phyloP scores from a whole-genome alignment of 2,888 invertebrate genomes.

The Pterostichus niger region DNA sequence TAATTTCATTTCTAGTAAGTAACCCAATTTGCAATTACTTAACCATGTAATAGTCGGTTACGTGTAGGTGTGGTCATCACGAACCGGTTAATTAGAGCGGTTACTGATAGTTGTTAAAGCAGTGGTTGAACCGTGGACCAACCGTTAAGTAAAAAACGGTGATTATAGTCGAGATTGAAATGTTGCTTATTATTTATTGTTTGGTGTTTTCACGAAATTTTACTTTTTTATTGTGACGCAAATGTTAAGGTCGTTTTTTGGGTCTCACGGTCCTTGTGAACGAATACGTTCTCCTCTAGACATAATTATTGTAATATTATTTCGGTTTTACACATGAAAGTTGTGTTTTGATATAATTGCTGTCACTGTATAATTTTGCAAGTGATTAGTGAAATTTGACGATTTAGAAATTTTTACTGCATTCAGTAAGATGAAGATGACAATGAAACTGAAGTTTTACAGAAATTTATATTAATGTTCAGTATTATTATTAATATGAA shows the following conservation, averaged over 20 bases:
- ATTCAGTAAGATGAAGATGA: neutral
- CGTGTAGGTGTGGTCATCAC: constrained; percentile 10
- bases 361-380: constrained; percentile 27
- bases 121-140: constrained; percentile 6
- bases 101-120: neutral
- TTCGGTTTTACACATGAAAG: constrained; percentile 44
- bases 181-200: constrained; percentile 8
- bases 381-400: constrained; percentile 35
- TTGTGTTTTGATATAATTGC: constrained; percentile 42
- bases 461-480: too few relatives aligned
- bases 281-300: constrained; percentile 22
- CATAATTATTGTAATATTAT: constrained; percentile 29
- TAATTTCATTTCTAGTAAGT: constrained; percentile 3
- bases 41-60: constrained; percentile 10
- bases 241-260: constrained; percentile 53
- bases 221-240: constrained; percentile 21
- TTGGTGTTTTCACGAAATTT: constrained; percentile 6
- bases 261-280: constrained; percentile 44
- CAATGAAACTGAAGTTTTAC: too few relatives aligned
- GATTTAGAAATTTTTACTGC: constrained; percentile 22
- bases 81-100: constrained; percentile 27
- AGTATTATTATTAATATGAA: too few relatives aligned
- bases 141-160: neutral
- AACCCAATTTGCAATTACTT: constrained; percentile 19
- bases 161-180: constrained; percentile 28